These are phyloP conservation scores for Chironomus striatipennis DNA, from an alignment of 1,140 invertebrate species.

Conservation along the genomic window DNA sequence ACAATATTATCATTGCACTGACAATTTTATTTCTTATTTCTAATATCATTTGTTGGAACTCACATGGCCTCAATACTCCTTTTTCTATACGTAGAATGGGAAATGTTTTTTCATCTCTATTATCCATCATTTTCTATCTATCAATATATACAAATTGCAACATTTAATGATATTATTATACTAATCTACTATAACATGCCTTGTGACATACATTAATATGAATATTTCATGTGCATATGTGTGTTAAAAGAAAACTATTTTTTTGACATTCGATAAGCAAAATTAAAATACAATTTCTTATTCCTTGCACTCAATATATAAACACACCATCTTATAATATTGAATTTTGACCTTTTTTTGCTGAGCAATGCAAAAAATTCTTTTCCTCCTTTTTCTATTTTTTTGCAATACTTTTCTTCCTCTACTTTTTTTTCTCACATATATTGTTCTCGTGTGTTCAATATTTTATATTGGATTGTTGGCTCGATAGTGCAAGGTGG, in stretches of 20 bases:
- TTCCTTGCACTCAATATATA: neutral
- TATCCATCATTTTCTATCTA: neutral
- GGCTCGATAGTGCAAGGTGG: too few species aligned
- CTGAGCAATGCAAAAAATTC: neutral
- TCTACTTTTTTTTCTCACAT: neutral
- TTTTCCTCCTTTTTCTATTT: neutral
- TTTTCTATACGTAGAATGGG: neutral
- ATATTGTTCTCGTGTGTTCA: neutral
- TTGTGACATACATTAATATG: too few species aligned
- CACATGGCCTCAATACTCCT: neutral
- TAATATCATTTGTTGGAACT: neutral
- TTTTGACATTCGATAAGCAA: neutral
- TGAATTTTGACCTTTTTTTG: conserved; percentile 1
- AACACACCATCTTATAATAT: neutral
- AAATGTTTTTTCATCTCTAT: neutral
- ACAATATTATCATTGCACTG: neutral
- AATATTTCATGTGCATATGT: too few species aligned
- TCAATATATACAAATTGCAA: neutral
- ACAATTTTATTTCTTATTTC: neutral
- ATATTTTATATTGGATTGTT: neutral
- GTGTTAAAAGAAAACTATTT: neutral
- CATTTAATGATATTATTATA: too few species aligned
- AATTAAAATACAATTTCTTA: conserved; percentile 4
- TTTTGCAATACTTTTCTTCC: too few species aligned
- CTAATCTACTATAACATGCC: too few species aligned